A percentile compares a stretch with the other conserved stretches of the same genome.
Conservation (phyloP, 2,113 vertebrate species). For the Talpa occidentalis region DNA sequence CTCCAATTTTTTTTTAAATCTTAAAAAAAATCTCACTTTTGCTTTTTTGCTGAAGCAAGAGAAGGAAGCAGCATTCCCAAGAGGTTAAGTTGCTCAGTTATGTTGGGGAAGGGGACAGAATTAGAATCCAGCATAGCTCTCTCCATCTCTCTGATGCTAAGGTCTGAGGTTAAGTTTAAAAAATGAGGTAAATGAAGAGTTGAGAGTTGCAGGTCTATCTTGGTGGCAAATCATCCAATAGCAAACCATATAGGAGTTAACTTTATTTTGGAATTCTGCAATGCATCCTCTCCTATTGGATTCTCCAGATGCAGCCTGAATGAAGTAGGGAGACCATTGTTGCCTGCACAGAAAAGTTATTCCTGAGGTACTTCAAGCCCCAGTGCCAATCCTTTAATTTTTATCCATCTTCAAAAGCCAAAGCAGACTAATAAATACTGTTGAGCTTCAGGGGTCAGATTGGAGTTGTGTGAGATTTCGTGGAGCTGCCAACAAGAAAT, state of each 20-base stretch:
- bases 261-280: background rate
- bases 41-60: constrained; percentile 4
- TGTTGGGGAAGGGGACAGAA: background rate
- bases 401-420: constrained; percentile 52
- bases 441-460: constrained; percentile 19
- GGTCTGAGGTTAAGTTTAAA: background rate
- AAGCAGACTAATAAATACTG: constrained; percentile 23
- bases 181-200: background rate
- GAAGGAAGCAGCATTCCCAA: constrained; percentile 16
- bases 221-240: background rate
- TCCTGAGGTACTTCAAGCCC: background rate
- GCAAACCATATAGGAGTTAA: background rate
- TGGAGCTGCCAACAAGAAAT: constrained; percentile 43
- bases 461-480: constrained; percentile 20
- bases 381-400: constrained; percentile 20
- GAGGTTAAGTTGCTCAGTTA: background rate
- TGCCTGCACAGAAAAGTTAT: background rate
- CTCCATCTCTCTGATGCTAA: background rate
- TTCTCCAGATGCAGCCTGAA: background rate
- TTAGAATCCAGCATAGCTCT: background rate
- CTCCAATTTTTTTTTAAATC: constrained; percentile 33
- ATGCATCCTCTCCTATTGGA: background rate
- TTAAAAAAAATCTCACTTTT: constrained; percentile 52
- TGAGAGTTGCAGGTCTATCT: background rate
- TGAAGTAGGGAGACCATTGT: background rate